A percentile compares a stretch with the other conserved stretches of the same genome.
Evolutionary conservation across 1,140 invertebrate genomes (phyloP).

Genomic region (Zaprionus camerounensis): DNA sequence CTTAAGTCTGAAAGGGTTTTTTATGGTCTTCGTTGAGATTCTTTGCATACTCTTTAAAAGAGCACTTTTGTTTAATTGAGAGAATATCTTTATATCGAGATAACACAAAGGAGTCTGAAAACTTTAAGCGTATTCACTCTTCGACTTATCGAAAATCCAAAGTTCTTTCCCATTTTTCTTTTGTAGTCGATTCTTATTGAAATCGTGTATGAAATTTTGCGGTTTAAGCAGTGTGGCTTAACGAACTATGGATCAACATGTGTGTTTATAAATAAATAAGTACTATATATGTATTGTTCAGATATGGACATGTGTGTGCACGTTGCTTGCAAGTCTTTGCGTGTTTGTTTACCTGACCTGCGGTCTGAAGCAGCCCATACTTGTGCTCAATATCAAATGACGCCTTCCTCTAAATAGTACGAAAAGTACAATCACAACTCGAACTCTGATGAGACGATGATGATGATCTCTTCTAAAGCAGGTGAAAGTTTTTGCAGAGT

Average conservation of each 20-base stretch:
- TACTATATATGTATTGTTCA: background rate
- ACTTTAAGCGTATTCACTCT: background rate
- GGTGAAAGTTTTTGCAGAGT: background rate
- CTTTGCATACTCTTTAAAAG: background rate
- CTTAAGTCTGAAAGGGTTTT: background rate
- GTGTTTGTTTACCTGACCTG: slow-evolving; percentile 45
- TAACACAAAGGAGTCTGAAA: background rate
- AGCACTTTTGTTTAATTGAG: background rate
- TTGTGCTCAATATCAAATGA: slow-evolving; percentile 71
- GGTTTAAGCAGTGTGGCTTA: slow-evolving; percentile 36
- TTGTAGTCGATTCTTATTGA: slow-evolving; percentile 34
- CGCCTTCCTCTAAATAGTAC: slow-evolving; percentile 20
- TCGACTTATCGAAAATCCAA: background rate
- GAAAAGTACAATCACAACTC: slow-evolving; percentile 1
- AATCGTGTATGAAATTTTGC: slow-evolving; percentile 51
- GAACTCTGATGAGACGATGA: slow-evolving; percentile 3
- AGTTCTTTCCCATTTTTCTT: slow-evolving; percentile 2
- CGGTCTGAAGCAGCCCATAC: slow-evolving; percentile 53
- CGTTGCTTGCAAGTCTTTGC: slow-evolving; percentile 11
- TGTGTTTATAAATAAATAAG: slow-evolving; percentile 44
- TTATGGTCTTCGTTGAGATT: background rate
- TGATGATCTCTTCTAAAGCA: slow-evolving; percentile 14
- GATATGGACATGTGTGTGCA: slow-evolving; percentile 4
- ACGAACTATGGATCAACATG: slow-evolving; percentile 40
- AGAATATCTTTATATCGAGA: background rate